These are phyloP conservation scores for Drosophila tripunctata DNA, from an alignment of 2,888 invertebrate genomes.

Conservation along the genomic window DNA sequence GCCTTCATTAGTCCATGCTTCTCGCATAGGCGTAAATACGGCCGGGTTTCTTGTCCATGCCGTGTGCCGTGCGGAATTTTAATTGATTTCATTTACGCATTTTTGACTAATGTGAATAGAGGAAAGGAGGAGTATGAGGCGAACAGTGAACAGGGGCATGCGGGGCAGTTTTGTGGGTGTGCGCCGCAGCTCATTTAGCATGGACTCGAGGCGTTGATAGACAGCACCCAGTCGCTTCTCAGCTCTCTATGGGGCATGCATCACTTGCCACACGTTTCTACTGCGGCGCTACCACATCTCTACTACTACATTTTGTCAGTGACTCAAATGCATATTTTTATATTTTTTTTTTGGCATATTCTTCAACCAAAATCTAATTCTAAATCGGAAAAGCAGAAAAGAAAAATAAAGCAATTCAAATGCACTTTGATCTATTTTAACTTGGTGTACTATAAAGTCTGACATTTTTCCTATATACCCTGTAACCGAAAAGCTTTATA, in stretches of 20 bases:
- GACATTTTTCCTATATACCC: not conserved
- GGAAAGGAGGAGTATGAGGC: not conserved
- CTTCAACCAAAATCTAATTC: constrained; percentile 3
- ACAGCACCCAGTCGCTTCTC: constrained; percentile 44
- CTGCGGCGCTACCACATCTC: constrained; percentile 17
- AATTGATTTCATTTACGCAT: constrained; percentile 74
- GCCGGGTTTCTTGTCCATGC: constrained; percentile 33
- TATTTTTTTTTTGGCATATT: constrained; percentile 28
- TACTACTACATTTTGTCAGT: constrained; percentile 29
- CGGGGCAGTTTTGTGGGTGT: constrained; percentile 10
- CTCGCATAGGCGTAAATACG: constrained; percentile 61
- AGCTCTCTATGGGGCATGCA: constrained; percentile 38
- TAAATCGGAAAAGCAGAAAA: constrained; percentile 4
- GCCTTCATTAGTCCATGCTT: constrained; percentile 73
- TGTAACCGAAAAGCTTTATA: not conserved
- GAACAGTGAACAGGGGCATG: too few relatives aligned
- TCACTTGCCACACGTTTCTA: constrained; percentile 31
- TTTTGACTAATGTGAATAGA: constrained; percentile 52
- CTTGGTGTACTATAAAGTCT: constrained; percentile 6
- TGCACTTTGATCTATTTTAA: constrained; percentile 67
- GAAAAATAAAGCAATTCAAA: constrained; percentile 13
- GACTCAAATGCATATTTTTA: too few relatives aligned
- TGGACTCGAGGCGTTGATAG: constrained; percentile 63
- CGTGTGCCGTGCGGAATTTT: constrained; percentile 67
- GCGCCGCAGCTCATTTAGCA: constrained; percentile 59